A percentile compares a stretch with the other conserved stretches of the same genome.
phyloP scores from a whole-genome alignment of 2,113 vertebrate genomes.

The Microcebus jonahi region DNA sequence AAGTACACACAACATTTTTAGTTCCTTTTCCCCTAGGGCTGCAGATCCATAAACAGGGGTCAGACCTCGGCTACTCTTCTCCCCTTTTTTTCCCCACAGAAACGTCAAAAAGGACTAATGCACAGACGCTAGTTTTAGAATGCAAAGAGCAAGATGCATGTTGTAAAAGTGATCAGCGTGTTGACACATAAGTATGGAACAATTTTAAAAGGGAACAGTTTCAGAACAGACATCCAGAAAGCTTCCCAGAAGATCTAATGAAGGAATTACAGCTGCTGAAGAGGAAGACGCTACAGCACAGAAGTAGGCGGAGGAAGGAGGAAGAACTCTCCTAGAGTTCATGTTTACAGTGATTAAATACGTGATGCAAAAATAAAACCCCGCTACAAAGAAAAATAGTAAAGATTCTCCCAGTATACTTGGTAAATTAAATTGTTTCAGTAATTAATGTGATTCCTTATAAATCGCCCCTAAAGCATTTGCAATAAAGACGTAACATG shows the following conservation, averaged over 20 bases:
- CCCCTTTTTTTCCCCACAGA: not conserved
- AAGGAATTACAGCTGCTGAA: not conserved
- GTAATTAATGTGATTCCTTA: not conserved
- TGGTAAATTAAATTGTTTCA: not conserved
- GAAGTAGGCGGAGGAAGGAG: fast-evolving
- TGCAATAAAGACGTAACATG: not conserved
- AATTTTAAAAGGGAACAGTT: not conserved
- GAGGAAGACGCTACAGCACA: not conserved
- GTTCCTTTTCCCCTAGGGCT: not conserved
- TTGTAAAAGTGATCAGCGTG: not conserved
- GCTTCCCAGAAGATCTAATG: not conserved
- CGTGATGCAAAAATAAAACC: not conserved
- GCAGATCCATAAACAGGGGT: not conserved
- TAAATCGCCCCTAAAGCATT: not conserved
- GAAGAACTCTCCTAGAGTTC: not conserved
- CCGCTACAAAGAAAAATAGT: not conserved
- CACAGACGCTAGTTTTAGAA: not conserved
- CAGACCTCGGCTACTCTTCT: not conserved
- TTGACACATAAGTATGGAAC: too few relatives aligned
- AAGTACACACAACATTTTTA: not conserved
- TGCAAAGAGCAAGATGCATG: not conserved
- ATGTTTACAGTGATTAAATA: not conserved
- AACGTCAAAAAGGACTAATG: not conserved
- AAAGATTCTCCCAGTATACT: not conserved
- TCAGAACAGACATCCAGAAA: not conserved